Percentiles rank a stretch among this genome's conserved stretches.
Evolutionary conservation across 2,888 invertebrate genomes (phyloP).

Genomic region (Perizoma flavofasciatum): DNA sequence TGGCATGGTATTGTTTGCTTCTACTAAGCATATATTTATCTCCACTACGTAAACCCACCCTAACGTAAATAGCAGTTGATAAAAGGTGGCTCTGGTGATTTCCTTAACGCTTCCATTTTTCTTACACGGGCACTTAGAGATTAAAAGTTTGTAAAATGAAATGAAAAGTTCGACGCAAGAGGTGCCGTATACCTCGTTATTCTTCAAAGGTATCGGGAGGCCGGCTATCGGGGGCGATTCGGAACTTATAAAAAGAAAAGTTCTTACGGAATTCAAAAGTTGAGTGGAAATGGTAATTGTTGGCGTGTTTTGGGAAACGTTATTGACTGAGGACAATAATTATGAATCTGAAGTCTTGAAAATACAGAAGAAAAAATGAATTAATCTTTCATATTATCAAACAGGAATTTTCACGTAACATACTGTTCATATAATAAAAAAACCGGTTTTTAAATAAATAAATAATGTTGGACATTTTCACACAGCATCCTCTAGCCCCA

Average conservation of each 20-base stretch:
- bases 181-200: constrained; percentile 51
- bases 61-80: constrained; percentile 61
- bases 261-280: constrained; percentile 25
- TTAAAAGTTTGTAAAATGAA: constrained; percentile 81
- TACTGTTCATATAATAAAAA: too few species aligned
- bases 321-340: not conserved
- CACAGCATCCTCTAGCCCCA: too few species aligned
- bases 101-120: constrained; percentile 79
- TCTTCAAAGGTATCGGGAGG: constrained; percentile 28
- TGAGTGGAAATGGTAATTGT: constrained; percentile 11
- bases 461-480: too few species aligned
- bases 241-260: constrained; percentile 18
- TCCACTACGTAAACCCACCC: constrained; percentile 20
- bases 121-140: constrained; percentile 83
- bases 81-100: constrained; percentile 82
- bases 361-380: too few species aligned
- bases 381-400: too few species aligned
- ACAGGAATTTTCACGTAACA: too few species aligned
- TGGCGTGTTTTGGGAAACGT: constrained; percentile 1
- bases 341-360: not conserved
- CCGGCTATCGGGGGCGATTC: constrained; percentile 25
- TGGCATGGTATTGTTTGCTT: too few species aligned
- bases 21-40: not conserved
- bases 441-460: too few species aligned
- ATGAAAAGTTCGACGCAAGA: constrained; percentile 70